Evolutionary conservation across 2,797 vertebrate species (phyloP).

Genomic region (Mergus octosetaceus): DNA sequence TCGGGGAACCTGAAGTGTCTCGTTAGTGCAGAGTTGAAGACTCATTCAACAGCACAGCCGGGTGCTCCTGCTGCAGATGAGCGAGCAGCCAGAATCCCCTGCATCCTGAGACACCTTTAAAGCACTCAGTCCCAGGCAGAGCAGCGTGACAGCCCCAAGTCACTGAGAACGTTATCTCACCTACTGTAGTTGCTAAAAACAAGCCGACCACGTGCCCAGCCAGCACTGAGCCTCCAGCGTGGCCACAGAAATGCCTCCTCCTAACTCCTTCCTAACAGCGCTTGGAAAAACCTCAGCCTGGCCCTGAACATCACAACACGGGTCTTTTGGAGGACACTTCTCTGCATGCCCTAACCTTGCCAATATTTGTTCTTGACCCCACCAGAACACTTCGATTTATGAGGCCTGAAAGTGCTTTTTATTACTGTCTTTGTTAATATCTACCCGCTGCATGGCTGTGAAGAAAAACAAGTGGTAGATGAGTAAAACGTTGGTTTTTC

Average conservation of each 20-base stretch:
- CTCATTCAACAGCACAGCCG: accelerated
- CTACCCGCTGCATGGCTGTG: neutral
- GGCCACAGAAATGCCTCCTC: constrained; percentile 32
- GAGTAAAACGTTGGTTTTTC: constrained; percentile 68
- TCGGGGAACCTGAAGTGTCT: neutral
- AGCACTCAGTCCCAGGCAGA: neutral
- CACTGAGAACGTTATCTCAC: constrained; percentile 1
- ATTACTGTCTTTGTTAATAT: constrained; percentile 23
- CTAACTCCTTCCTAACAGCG: constrained; percentile 38
- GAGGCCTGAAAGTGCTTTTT: constrained; percentile 29
- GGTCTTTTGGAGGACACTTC: neutral
- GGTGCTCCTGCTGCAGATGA: neutral
- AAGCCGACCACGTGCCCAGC: neutral
- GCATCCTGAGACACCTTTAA: neutral
- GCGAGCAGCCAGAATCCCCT: neutral
- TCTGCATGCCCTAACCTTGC: constrained; percentile 7
- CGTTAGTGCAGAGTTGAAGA: accelerated
- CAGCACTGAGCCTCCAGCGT: neutral
- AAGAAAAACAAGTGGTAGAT: constrained; percentile 25
- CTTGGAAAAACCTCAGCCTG: neutral
- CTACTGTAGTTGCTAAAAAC: neutral
- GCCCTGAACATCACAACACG: neutral
- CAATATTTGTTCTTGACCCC: constrained; percentile 28
- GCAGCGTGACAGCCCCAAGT: neutral
- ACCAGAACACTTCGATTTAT: constrained; percentile 10